A percentile compares a stretch with the other conserved stretches of the same genome.
Evolutionary conservation across 2,888 invertebrate genomes (phyloP).

Genomic region (Doris montereyensis): DNA sequence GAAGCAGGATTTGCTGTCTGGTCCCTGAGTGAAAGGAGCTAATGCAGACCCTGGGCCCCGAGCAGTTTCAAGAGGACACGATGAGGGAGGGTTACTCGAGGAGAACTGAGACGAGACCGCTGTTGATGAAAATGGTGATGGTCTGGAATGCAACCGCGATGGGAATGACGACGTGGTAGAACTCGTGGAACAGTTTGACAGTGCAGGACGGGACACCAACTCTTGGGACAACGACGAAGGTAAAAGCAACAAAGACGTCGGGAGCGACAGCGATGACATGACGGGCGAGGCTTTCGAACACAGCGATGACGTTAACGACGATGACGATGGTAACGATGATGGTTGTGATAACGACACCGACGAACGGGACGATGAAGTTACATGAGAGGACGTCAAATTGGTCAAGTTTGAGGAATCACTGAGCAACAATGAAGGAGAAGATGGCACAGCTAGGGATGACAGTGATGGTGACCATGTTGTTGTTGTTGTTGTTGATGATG

Average conservation of each 20-base stretch:
- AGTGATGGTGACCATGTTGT: conserved; percentile 2
- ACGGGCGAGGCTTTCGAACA: too few species aligned
- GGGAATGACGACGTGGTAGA: conserved; percentile 8
- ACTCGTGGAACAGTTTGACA: background rate
- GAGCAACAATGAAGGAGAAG: background rate
- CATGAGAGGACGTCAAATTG: too few species aligned
- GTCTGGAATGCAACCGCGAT: background rate
- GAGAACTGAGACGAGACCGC: too few species aligned
- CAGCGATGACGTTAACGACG: too few species aligned
- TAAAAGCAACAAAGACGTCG: too few species aligned
- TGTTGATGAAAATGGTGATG: background rate
- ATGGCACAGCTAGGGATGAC: background rate
- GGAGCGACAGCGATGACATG: conserved; percentile 14
- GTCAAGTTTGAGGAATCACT: background rate
- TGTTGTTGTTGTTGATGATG: background rate
- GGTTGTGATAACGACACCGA: too few species aligned
- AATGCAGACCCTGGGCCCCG: conserved; percentile 33
- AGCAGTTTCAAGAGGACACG: background rate
- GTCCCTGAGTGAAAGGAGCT: conserved; percentile 42
- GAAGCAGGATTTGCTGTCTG: conserved; percentile 34
- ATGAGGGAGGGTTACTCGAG: background rate
- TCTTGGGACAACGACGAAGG: conserved; percentile 18
- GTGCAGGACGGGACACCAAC: background rate
- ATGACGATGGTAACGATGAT: too few species aligned
- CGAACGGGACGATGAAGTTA: too few species aligned